phyloP scores from a whole-genome alignment of 1,140 invertebrate species.

The Caenorhabditis brenneri region DNA sequence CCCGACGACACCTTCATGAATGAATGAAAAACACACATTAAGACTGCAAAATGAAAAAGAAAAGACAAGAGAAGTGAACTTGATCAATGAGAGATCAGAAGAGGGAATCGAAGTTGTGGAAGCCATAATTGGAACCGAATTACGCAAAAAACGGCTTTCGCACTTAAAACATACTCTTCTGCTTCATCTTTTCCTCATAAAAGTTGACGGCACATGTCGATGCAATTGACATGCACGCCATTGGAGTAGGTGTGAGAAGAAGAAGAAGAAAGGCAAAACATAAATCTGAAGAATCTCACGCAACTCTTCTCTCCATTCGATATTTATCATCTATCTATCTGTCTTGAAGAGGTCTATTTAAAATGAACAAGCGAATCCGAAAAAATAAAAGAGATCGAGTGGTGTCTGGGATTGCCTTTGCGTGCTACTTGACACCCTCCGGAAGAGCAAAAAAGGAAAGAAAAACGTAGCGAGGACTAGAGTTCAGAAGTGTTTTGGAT shows the following conservation, averaged over 20 bases:
- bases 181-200: neutral
- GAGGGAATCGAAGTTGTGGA: neutral
- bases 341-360: neutral
- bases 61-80: neutral
- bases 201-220: neutral
- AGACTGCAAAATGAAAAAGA: neutral
- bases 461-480: neutral
- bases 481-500: neutral
- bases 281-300: constrained; percentile 28
- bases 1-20: neutral
- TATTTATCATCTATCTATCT: neutral
- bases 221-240: constrained; percentile 29
- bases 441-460: neutral
- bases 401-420: neutral
- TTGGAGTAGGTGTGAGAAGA: constrained; percentile 30
- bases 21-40: neutral
- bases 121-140: neutral
- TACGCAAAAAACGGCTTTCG: neutral
- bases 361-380: neutral
- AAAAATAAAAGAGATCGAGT: neutral
- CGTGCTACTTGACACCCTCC: constrained; percentile 32
- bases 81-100: neutral
- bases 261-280: neutral
- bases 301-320: neutral
- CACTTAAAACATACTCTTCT: neutral